phyloP scores from a whole-genome alignment of 1,140 invertebrate genomes.

The Drosophila kepulauana region DNA sequence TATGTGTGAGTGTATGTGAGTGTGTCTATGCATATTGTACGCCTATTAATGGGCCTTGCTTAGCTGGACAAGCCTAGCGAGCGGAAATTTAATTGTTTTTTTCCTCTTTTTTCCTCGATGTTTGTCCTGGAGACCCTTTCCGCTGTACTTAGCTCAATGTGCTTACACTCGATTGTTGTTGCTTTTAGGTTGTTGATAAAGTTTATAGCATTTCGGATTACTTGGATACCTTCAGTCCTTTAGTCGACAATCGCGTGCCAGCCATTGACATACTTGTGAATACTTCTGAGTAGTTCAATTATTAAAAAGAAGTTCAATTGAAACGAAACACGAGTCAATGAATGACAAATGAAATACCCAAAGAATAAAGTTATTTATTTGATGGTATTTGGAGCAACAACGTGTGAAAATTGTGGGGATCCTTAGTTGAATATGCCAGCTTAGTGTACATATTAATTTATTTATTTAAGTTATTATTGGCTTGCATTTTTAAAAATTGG shows the following conservation, averaged over 20 bases:
- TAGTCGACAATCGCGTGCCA: constrained; percentile 54
- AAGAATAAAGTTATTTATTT: background rate
- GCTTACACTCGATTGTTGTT: constrained; percentile 21
- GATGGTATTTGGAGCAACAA: background rate
- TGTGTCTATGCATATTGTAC: constrained; percentile 35
- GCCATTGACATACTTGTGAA: constrained; percentile 65
- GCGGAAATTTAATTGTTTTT: constrained; percentile 75
- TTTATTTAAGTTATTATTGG: background rate
- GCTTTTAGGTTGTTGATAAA: constrained; percentile 48
- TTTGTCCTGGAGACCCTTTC: constrained; percentile 9
- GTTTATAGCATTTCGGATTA: constrained; percentile 56
- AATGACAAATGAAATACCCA: background rate
- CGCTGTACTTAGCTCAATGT: constrained; percentile 11
- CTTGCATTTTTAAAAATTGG: too few relatives aligned
- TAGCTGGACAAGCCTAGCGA: constrained; percentile 49
- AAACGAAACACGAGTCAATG: background rate
- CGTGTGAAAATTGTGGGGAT: background rate
- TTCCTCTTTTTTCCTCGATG: background rate
- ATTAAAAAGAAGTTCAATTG: constrained; percentile 17
- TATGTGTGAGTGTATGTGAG: constrained; percentile 20
- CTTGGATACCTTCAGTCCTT: background rate
- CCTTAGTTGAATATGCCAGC: too few relatives aligned
- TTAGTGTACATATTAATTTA: background rate
- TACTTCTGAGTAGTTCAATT: constrained; percentile 27
- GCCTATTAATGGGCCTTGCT: constrained; percentile 57